phyloP scores from a whole-genome alignment of 2,113 vertebrate species.

The Gymnocephalus cernua region DNA sequence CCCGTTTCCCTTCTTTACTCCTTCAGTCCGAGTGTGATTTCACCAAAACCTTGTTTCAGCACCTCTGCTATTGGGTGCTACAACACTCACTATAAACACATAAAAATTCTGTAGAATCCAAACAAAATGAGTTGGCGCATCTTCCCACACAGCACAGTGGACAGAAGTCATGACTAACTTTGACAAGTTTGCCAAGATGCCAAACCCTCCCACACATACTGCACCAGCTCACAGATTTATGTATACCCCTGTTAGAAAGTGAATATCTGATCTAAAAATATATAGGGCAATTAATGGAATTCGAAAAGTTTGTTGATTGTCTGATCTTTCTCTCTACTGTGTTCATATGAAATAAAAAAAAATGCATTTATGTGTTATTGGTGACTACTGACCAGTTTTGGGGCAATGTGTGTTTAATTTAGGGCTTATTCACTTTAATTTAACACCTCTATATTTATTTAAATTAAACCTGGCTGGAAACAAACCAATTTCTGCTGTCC shows the following conservation, averaged over 20 bases:
- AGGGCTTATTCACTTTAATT: not conserved
- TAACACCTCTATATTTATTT: not conserved
- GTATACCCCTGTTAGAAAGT: constrained; percentile 7
- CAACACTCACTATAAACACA: constrained; percentile 23
- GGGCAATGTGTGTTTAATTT: not conserved
- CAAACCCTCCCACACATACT: constrained; percentile 57
- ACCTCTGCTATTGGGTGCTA: not conserved
- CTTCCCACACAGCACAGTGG: constrained; percentile 60
- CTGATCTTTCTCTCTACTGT: not conserved
- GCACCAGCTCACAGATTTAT: constrained; percentile 37
- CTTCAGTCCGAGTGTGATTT: constrained; percentile 21
- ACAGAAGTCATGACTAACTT: constrained; percentile 71
- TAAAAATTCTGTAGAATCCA: constrained; percentile 25
- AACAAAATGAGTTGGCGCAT: constrained; percentile 44
- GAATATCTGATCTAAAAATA: constrained; percentile 25
- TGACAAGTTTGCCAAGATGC: constrained; percentile 56
- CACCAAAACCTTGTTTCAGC: constrained; percentile 23
- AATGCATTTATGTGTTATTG: not conserved
- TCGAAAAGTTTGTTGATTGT: not conserved
- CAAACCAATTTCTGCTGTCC: not conserved
- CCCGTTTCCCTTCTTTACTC: constrained; percentile 4
- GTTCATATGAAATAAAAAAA: not conserved
- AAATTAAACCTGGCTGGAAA: not conserved
- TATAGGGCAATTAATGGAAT: constrained; percentile 22
- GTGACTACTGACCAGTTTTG: not conserved